These are phyloP conservation scores for Malthinus seriepunctatus DNA, from an alignment of 2,888 invertebrate species.

Conservation along the genomic window DNA sequence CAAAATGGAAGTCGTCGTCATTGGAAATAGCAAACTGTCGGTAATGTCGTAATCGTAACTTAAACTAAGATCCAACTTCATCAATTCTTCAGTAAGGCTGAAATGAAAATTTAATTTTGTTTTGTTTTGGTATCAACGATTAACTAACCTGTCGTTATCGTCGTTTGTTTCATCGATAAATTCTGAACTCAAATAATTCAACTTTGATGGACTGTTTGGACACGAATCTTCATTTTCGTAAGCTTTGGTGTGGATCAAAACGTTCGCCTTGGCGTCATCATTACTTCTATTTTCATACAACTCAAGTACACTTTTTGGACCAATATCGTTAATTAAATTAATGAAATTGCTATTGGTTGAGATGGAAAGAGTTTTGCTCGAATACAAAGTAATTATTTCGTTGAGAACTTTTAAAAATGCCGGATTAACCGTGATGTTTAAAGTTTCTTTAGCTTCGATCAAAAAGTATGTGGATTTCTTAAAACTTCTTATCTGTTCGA, in stretches of 20 bases:
- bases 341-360: conserved; percentile 51
- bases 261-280: conserved; percentile 53
- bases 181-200: conserved; percentile 37
- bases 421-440: conserved; percentile 72
- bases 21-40: conserved; percentile 54
- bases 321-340: conserved; percentile 67
- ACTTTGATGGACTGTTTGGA: conserved; percentile 61
- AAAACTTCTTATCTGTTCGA: conserved; percentile 33
- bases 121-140: neutral
- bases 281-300: conserved; percentile 58
- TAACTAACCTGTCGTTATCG: conserved; percentile 49
- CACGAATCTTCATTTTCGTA: conserved; percentile 66
- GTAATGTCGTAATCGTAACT: conserved; percentile 49
- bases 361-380: conserved; percentile 52
- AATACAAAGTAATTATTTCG: conserved; percentile 51
- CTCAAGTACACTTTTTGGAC: conserved; percentile 63
- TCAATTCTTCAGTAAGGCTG: conserved; percentile 37
- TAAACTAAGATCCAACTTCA: conserved; percentile 31
- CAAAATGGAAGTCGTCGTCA: conserved; percentile 59
- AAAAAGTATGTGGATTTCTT: conserved; percentile 67
- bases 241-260: conserved; percentile 59
- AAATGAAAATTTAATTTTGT: too few species aligned
- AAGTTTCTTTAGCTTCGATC: conserved; percentile 66
- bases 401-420: conserved; percentile 60
- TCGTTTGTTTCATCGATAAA: conserved; percentile 40